These are phyloP conservation scores for Camelus bactrianus DNA, from an alignment of 2,113 vertebrate species.

Conservation along the genomic window DNA sequence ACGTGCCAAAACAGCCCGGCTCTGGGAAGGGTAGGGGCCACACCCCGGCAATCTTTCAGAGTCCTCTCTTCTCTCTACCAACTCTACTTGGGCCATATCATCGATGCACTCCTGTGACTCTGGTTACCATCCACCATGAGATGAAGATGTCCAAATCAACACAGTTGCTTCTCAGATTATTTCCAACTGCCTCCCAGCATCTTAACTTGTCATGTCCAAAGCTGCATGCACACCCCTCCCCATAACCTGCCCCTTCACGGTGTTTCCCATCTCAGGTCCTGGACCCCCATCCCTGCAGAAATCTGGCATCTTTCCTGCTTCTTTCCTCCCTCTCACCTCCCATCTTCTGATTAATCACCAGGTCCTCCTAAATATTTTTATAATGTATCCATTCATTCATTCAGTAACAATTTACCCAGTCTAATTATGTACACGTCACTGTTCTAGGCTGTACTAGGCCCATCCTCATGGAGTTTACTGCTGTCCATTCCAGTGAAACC, in stretches of 20 bases:
- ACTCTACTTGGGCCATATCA: neutral
- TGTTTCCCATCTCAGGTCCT: neutral
- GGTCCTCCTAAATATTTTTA: slow-evolving; percentile 16
- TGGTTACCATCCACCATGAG: neutral
- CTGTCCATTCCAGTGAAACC: neutral
- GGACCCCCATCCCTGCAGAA: neutral
- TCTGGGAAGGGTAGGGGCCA: neutral
- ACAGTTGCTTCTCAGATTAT: neutral
- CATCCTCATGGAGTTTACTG: neutral
- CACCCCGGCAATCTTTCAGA: neutral
- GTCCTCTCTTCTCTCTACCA: neutral
- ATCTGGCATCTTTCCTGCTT: neutral
- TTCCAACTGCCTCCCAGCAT: neutral
- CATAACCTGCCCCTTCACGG: neutral
- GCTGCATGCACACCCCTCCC: neutral
- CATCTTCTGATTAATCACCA: slow-evolving; percentile 29
- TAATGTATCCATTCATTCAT: slow-evolving; percentile 4
- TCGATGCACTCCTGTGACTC: neutral
- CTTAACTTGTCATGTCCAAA: neutral
- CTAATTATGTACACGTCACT: neutral
- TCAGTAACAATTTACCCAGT: neutral
- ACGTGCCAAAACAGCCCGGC: neutral
- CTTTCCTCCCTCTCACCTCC: neutral
- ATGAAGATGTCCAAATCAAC: neutral
- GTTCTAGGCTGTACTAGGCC: neutral